Evolutionary conservation across 2,888 invertebrate species (phyloP).

Genomic region (Monoplex corrugatus): DNA sequence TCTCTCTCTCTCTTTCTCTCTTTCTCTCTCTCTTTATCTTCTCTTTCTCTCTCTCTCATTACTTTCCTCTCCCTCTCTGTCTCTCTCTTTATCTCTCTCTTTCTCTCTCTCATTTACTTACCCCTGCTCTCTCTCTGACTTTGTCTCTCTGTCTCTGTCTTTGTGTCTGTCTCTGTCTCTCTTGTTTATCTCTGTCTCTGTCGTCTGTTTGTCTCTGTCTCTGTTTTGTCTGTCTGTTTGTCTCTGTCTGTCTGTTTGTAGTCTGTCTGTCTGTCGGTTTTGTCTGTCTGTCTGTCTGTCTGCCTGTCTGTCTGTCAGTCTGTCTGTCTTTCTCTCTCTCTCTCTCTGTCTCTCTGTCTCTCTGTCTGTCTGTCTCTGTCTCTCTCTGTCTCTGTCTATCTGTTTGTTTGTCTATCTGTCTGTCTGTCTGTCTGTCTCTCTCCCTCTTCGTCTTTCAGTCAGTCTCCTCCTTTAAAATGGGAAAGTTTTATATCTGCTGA

Average conservation of each 20-base stretch:
- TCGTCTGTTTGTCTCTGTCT: not conserved
- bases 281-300: not conserved
- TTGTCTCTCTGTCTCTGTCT: not conserved
- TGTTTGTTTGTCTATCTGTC: not conserved
- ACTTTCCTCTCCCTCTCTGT: too few species aligned
- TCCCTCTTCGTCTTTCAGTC: too few species aligned
- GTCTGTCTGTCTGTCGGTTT: too few species aligned
- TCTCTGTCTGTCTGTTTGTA: too few species aligned
- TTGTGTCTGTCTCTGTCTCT: not conserved
- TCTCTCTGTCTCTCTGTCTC: slow-evolving; percentile 23
- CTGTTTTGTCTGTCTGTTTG: too few species aligned
- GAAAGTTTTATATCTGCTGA: too few species aligned
- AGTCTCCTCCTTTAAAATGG: too few species aligned
- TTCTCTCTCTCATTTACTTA: too few species aligned
- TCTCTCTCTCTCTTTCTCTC: not conserved
- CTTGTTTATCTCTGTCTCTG: not conserved
- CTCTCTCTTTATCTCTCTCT: too few species aligned
- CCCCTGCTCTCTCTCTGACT: not conserved
- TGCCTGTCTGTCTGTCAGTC: not conserved
- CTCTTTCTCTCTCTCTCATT: too few species aligned
- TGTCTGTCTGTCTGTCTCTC: too few species aligned
- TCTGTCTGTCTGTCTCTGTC: not conserved
- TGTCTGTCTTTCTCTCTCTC: not conserved
- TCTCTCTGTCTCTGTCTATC: not conserved
- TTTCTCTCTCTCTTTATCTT: not conserved